phyloP scores from a whole-genome alignment of 2,797 vertebrate genomes.

The Dromococcyx pavoninus region DNA sequence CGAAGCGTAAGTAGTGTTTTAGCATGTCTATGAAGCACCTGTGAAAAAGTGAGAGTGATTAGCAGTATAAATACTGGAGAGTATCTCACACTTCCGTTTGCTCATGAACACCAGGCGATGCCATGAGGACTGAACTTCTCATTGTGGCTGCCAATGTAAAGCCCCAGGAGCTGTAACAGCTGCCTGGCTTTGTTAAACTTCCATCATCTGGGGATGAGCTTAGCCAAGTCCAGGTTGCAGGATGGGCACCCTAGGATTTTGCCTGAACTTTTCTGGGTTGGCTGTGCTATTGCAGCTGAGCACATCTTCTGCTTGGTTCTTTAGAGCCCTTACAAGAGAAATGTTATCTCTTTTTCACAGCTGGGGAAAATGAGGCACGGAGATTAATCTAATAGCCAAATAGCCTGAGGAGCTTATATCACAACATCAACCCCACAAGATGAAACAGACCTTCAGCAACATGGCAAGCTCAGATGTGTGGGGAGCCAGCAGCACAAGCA shows the following conservation, averaged over 20 bases:
- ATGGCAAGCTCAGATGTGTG: background rate
- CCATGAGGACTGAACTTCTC: too few species aligned
- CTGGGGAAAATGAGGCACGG: background rate
- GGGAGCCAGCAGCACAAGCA: rapidly evolving
- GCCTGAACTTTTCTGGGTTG: background rate
- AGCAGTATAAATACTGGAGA: too few species aligned
- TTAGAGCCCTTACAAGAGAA: background rate
- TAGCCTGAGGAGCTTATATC: background rate
- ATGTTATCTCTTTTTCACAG: background rate
- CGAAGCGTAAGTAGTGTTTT: too few species aligned
- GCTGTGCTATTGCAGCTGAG: background rate
- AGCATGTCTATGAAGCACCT: too few species aligned
- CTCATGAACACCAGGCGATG: too few species aligned
- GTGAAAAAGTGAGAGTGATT: too few species aligned
- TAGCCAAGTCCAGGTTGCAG: background rate
- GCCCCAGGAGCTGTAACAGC: too few species aligned
- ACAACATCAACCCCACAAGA: background rate
- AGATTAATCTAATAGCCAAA: background rate
- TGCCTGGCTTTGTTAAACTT: background rate
- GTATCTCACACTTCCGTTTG: too few species aligned
- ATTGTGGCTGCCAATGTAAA: too few species aligned
- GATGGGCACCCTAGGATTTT: background rate
- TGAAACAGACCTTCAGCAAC: background rate
- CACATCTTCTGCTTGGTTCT: background rate
- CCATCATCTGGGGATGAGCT: rapidly evolving